A percentile compares a stretch with the other conserved stretches of the same genome.
Evolutionary conservation across 2,113 vertebrate species (phyloP).

Genomic region (Laterallus jamaicensis): DNA sequence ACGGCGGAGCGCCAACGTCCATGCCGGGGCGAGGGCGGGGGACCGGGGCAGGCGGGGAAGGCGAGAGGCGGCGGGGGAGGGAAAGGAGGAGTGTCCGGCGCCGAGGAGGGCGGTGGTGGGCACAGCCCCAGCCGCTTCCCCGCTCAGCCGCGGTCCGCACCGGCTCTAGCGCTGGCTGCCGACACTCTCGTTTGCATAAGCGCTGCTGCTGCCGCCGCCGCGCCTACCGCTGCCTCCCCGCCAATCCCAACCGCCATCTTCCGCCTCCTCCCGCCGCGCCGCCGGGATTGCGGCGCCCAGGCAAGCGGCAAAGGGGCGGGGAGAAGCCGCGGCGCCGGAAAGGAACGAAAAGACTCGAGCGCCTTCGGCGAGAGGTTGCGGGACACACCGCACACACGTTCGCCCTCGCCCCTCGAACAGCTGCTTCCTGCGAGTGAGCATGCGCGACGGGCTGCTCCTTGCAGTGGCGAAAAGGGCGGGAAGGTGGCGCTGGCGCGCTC

Average conservation of each 20-base stretch:
- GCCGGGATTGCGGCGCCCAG: background rate
- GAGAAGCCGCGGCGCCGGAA: background rate
- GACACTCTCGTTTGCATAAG: constrained; percentile 20
- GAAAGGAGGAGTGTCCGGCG: background rate
- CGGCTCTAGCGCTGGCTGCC: background rate
- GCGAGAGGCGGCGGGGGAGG: background rate
- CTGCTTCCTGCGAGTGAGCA: background rate
- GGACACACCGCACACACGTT: too few species aligned
- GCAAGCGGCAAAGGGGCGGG: background rate
- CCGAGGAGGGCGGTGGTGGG: background rate
- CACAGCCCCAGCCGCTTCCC: constrained; percentile 20
- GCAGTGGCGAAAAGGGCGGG: background rate
- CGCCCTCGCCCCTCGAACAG: accelerated
- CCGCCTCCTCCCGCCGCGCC: constrained; percentile 55
- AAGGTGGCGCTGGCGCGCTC: background rate
- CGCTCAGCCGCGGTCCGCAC: background rate
- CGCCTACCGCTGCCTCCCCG: constrained; percentile 8
- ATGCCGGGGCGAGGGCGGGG: constrained; percentile 51
- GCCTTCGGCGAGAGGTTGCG: background rate
- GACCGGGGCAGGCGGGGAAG: constrained; percentile 14
- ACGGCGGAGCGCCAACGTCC: constrained; percentile 60
- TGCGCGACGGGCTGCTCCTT: accelerated
- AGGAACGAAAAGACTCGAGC: background rate
- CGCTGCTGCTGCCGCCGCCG: background rate
- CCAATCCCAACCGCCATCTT: constrained; percentile 89